A percentile compares a stretch with the other conserved stretches of the same genome.
These are phyloP conservation scores for Pseudoatta argentina DNA, from an alignment of 1,140 invertebrate genomes.

Conservation along the genomic window DNA sequence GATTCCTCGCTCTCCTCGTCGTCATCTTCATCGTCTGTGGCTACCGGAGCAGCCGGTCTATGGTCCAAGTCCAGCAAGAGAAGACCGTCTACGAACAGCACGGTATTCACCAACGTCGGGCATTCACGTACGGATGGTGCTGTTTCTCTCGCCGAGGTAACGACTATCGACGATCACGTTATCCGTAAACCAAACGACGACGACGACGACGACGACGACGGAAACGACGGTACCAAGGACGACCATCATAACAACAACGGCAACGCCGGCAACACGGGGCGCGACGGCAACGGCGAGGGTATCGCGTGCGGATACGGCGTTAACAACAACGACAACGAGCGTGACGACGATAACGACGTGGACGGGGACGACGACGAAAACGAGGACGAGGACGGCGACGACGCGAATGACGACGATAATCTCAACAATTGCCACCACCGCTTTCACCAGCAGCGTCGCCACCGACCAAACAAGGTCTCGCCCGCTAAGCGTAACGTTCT, in stretches of 20 bases:
- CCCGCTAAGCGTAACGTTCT: slow-evolving; percentile 70
- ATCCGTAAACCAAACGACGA: slow-evolving; percentile 50
- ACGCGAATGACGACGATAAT: slow-evolving; percentile 54
- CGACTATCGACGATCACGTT: slow-evolving; percentile 63
- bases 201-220: slow-evolving; percentile 65
- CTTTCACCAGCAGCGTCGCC: slow-evolving; percentile 47
- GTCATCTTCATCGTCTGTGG: slow-evolving; percentile 71
- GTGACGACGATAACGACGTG: slow-evolving; percentile 65
- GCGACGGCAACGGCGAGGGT: slow-evolving; percentile 37
- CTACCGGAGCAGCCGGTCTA: slow-evolving; percentile 26
- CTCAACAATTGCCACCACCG: slow-evolving; percentile 43
- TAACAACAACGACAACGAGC: slow-evolving; percentile 59
- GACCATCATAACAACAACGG: slow-evolving; percentile 70
- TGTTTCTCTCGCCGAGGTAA: slow-evolving; percentile 80
- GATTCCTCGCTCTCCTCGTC: slow-evolving; percentile 75
- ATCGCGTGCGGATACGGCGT: slow-evolving; percentile 61
- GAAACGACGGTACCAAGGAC: slow-evolving; percentile 47
- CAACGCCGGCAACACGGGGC: slow-evolving; percentile 47
- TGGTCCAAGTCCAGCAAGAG: slow-evolving; percentile 71
- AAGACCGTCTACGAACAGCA: slow-evolving; percentile 67
- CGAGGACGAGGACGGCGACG: slow-evolving; percentile 15
- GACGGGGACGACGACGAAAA: slow-evolving; percentile 35
- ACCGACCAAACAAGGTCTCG: slow-evolving; percentile 58
- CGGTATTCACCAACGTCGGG: slow-evolving; percentile 72
- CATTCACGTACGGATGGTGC: slow-evolving; percentile 74